A percentile compares a stretch with the other conserved stretches of the same genome.
Evolutionary conservation across 2,797 vertebrate genomes (phyloP).

Genomic region (Morelia viridis): DNA sequence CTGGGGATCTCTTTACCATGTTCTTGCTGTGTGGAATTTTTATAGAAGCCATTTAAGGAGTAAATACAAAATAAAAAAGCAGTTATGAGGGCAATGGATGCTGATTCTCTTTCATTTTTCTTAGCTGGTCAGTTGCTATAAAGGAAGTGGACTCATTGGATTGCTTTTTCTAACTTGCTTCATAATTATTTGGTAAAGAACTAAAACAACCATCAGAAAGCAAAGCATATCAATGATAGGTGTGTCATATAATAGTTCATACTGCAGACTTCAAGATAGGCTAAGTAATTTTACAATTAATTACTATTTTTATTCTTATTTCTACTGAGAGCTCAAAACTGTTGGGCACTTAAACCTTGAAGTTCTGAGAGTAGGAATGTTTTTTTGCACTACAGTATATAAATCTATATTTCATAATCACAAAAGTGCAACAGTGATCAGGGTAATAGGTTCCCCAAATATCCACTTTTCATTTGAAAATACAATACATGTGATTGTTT

Average conservation of each 20-base stretch:
- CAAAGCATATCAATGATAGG: neutral
- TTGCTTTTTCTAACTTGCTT: neutral
- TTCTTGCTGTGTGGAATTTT: neutral
- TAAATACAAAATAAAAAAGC: neutral
- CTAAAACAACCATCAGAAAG: neutral
- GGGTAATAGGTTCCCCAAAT: neutral
- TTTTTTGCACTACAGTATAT: neutral
- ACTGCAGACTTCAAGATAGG: neutral
- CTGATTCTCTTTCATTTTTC: neutral
- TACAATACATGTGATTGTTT: neutral
- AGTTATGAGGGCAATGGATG: neutral
- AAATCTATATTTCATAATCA: neutral
- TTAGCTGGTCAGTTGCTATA: neutral
- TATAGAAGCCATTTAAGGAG: neutral
- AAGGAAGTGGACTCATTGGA: neutral
- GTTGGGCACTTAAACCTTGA: slow-evolving; percentile 14
- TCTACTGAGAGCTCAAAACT: slow-evolving; percentile 10
- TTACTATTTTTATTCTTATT: slow-evolving; percentile 39
- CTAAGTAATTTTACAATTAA: too few relatives aligned
- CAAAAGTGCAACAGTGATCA: too few relatives aligned
- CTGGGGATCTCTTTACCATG: neutral
- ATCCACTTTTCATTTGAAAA: neutral
- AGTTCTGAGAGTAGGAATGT: slow-evolving; percentile 13
- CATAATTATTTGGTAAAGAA: neutral
- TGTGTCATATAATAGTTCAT: neutral